Evolutionary conservation across 2,888 invertebrate genomes (phyloP).

Genomic region (Agriopis marginaria): DNA sequence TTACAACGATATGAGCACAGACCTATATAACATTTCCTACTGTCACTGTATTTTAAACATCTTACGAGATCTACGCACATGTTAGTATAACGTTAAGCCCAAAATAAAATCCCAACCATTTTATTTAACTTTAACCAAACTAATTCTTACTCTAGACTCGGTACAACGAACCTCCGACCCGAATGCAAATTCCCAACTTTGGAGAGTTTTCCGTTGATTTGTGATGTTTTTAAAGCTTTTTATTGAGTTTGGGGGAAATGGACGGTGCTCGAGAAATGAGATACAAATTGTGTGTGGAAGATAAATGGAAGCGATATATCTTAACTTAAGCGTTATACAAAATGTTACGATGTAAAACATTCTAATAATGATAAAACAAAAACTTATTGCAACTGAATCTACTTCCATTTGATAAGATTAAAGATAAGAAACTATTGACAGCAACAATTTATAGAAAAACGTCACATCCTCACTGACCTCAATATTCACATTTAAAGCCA

Average conservation of each 20-base stretch:
- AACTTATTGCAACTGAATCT: not conserved
- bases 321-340: not conserved
- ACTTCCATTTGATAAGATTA: not conserved
- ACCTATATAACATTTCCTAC: slow-evolving; percentile 7
- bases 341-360: not conserved
- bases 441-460: not conserved
- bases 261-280: slow-evolving; percentile 24
- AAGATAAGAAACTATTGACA: not conserved
- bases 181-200: slow-evolving; percentile 37
- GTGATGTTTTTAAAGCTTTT: slow-evolving; percentile 30
- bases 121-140: slow-evolving; percentile 43
- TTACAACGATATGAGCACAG: not conserved
- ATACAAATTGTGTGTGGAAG: slow-evolving; percentile 33
- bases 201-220: slow-evolving; percentile 29
- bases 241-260: slow-evolving; percentile 36
- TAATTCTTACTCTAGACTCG: slow-evolving; percentile 47
- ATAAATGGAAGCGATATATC: slow-evolving; percentile 16
- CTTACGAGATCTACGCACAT: slow-evolving; percentile 14
- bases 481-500: slow-evolving; percentile 10
- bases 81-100: slow-evolving; percentile 23
- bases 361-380: not conserved
- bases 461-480: slow-evolving; percentile 9
- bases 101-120: slow-evolving; percentile 39
- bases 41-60: slow-evolving; percentile 9
- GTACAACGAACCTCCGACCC: slow-evolving; percentile 13